phyloP scores from a whole-genome alignment of 2,797 vertebrate genomes.

The Gadopsis marmoratus region DNA sequence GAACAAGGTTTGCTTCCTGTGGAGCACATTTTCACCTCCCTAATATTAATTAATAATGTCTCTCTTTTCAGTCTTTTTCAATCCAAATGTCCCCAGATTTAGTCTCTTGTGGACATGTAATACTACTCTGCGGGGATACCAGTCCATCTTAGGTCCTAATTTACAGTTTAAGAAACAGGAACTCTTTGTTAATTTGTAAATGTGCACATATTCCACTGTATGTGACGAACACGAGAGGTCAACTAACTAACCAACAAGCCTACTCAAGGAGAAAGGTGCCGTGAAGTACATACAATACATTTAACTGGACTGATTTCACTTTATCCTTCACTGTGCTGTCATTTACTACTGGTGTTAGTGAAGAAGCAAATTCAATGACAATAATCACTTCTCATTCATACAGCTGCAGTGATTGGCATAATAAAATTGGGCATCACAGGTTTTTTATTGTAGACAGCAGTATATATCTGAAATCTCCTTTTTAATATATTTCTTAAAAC shows the following conservation, averaged over 20 bases:
- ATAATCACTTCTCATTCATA: slow-evolving; percentile 32
- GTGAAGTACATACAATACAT: not conserved
- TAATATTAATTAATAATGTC: not conserved
- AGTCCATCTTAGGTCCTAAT: not conserved
- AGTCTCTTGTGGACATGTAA: not conserved
- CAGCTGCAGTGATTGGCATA: slow-evolving; percentile 6
- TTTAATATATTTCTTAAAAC: slow-evolving; percentile 24
- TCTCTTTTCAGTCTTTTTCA: not conserved
- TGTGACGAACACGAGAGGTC: not conserved
- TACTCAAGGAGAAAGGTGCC: not conserved
- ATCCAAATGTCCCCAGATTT: not conserved
- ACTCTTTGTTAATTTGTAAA: not conserved
- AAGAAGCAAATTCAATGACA: slow-evolving; percentile 23
- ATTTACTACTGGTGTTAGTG: not conserved
- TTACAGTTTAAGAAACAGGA: not conserved
- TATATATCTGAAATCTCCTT: not conserved
- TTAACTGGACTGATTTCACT: slow-evolving; percentile 17
- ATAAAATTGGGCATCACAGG: not conserved
- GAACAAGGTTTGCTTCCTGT: slow-evolving; percentile 6
- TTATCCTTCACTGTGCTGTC: not conserved
- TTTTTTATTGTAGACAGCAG: slow-evolving; percentile 8
- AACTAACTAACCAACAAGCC: slow-evolving; percentile 1
- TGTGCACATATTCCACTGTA: not conserved
- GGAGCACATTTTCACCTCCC: not conserved
- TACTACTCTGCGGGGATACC: not conserved